Conservation (phyloP, 2,113 vertebrate species). For the Pelmatolapia mariae region DNA sequence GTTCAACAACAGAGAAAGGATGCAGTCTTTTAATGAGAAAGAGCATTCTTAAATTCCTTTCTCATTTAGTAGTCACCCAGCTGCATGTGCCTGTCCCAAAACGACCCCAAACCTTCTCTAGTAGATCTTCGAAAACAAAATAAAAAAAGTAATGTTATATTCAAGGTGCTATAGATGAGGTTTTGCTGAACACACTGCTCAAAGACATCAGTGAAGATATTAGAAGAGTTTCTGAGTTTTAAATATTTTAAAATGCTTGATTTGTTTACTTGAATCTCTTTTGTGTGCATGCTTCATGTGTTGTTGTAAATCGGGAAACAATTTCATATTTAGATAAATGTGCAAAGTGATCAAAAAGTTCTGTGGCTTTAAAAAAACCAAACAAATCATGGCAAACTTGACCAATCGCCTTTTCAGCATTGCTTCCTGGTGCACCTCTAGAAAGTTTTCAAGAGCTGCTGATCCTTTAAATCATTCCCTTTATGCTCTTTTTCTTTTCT, state of each 20-base stretch:
- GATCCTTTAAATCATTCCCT: neutral
- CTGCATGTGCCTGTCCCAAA: slow-evolving; percentile 83
- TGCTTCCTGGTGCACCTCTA: neutral
- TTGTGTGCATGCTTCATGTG: slow-evolving; percentile 53
- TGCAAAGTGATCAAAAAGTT: neutral
- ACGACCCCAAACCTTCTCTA: slow-evolving; percentile 64
- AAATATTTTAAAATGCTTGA: neutral
- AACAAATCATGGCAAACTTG: neutral
- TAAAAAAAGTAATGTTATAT: slow-evolving; percentile 26
- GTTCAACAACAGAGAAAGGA: slow-evolving; percentile 74
- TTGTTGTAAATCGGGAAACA: slow-evolving; percentile 8
- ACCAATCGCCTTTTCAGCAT: neutral
- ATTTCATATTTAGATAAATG: slow-evolving; percentile 5
- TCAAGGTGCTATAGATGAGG: slow-evolving; percentile 60
- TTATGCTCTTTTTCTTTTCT: neutral
- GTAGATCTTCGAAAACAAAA: neutral
- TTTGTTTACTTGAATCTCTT: slow-evolving; percentile 12
- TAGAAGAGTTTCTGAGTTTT: slow-evolving; percentile 8
- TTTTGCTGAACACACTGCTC: slow-evolving; percentile 37
- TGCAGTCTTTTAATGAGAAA: slow-evolving; percentile 52
- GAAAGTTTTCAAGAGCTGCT: neutral
- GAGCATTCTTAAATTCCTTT: slow-evolving; percentile 77
- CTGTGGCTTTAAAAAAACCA: neutral
- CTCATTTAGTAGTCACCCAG: slow-evolving; percentile 76
- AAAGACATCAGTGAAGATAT: slow-evolving; percentile 1